These are phyloP conservation scores for Ganaspis sp. DNA, from an alignment of 1,140 invertebrate genomes.

Conservation along the genomic window DNA sequence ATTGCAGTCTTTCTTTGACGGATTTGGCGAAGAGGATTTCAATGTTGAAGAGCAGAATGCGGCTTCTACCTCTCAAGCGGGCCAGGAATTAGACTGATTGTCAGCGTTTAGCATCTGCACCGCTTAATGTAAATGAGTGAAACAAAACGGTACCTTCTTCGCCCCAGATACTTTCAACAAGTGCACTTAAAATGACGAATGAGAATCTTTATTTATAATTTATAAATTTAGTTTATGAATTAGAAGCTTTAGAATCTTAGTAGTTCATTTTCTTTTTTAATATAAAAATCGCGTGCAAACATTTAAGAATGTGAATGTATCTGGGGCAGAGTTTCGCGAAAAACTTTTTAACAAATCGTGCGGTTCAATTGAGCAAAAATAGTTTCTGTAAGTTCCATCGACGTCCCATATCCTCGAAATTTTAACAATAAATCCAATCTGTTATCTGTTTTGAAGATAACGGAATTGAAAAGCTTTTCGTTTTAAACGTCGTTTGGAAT, in stretches of 20 bases:
- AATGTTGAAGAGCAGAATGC: constrained; percentile 66
- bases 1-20: constrained; percentile 74
- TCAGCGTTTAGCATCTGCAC: constrained; percentile 49
- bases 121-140: constrained; percentile 52
- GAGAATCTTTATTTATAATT: constrained; percentile 3
- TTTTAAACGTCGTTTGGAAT: no score
- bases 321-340: background rate
- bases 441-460: constrained; percentile 18
- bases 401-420: constrained; percentile 1
- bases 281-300: background rate
- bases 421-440: background rate
- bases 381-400: background rate
- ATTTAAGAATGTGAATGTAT: constrained; percentile 28
- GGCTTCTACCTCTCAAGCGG: constrained; percentile 66
- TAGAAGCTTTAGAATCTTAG: constrained; percentile 40
- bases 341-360: background rate
- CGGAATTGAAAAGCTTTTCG: background rate
- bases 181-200: constrained; percentile 47
- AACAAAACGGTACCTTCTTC: constrained; percentile 33
- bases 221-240: no score
- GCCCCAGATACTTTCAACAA: constrained; percentile 63
- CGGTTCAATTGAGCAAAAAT: background rate
- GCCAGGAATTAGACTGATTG: constrained; percentile 71
- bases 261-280: background rate
- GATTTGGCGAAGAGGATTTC: constrained; percentile 72